phyloP scores from a whole-genome alignment of 2,797 vertebrate genomes.

The Alcedo quadribrachys region DNA sequence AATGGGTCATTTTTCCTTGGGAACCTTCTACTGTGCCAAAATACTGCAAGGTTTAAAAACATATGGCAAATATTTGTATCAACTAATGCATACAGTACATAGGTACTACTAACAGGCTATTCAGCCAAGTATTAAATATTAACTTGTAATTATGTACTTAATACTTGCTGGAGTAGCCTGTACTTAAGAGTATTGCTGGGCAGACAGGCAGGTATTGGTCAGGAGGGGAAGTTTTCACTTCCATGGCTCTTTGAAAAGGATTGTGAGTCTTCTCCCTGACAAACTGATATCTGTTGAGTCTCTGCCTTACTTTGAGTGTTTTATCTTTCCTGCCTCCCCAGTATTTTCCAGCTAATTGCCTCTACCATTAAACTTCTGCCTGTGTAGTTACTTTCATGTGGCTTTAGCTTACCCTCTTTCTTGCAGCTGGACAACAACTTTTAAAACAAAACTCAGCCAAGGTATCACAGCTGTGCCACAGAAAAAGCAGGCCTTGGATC shows the following conservation, averaged over 20 bases:
- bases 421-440: background rate
- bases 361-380: background rate
- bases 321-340: background rate
- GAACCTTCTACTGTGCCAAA: background rate
- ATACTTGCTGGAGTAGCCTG: background rate
- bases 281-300: background rate
- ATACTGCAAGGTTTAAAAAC: background rate
- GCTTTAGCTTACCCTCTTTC: background rate
- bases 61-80: background rate
- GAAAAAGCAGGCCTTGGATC: background rate
- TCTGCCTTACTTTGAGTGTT: background rate
- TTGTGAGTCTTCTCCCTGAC: rapidly evolving
- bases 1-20: background rate
- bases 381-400: rapidly evolving
- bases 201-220: background rate
- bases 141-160: background rate
- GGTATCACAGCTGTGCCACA: background rate
- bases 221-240: background rate
- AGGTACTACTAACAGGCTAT: background rate
- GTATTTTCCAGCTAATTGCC: background rate
- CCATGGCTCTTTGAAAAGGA: background rate
- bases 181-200: background rate
- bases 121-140: background rate
- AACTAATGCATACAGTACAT: background rate
- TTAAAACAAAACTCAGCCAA: background rate